Evolutionary conservation across 2,888 invertebrate genomes (phyloP), one percentile per base, ranked within the genome.

Genomic region (Marronus borbonicus): DNA sequence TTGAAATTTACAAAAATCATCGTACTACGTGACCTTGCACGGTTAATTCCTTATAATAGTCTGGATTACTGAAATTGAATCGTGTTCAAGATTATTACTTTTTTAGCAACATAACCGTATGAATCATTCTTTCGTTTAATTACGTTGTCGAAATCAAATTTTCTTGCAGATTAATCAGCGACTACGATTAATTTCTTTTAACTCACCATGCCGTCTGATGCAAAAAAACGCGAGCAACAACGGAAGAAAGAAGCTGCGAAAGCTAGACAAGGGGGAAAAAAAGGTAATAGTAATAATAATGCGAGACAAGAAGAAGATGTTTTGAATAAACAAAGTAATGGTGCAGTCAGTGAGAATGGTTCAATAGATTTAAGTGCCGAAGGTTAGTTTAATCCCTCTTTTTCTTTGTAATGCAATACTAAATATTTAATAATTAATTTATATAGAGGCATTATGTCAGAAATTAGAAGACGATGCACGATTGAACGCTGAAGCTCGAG

Each of bases 191-290:
- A 58, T 58, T 58, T 58, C 8, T 52, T 24, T 58, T 24, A 58
- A 49, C 62, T 68, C 28, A 75, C 58, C 44, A 99, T 99, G 99
- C 98, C 99, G 88, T 99, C 99, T 85, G 99, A 99, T 90, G 94
- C 98, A 50, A 99, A 99, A 90, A 99, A 99, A 92, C 97, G 97
- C 87, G 95, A 98, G 88, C 97, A 97, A 87, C 97, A 97, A 87
- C 97, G 97, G 89, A 99, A 99, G 90, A 99, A 99, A 88, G 98
- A 98, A 83, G 96, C 97, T 76, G 95, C 96, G 3, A 95, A 94
- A 86, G 93, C 92, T 80, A 92, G 95, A 79, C 91, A 91, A 83
- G 82, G 85, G 79, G 88, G 86, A 12, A 89, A 89, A 83, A 90
- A 89, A 81, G 81, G 81, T 44, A 44, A 44, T 8, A 44, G 12